phyloP scores from a whole-genome alignment of 2,797 vertebrate species.

The Poeciliopsis turneri region DNA sequence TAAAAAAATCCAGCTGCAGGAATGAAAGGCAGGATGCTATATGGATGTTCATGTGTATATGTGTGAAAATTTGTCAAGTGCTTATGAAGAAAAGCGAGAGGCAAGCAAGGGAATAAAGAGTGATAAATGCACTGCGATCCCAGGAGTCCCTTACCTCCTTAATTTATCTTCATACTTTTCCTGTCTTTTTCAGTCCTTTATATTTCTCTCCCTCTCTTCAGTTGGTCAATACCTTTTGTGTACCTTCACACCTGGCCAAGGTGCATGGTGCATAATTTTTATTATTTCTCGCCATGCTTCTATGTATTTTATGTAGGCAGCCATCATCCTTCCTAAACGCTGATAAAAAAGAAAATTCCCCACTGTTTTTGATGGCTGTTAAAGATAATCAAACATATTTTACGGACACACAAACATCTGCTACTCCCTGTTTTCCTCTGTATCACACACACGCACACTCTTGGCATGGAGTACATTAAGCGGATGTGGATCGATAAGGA shows the following conservation, averaged over 20 bases:
- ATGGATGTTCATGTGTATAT: conserved; percentile 55
- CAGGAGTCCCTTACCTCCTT: conserved; percentile 48
- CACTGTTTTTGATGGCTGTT: conserved; percentile 29
- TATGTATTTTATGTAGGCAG: conserved; percentile 12
- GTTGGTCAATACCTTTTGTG: conserved; percentile 27
- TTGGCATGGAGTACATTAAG: conserved; percentile 57
- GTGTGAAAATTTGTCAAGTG: conserved; percentile 56
- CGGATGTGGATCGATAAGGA: conserved; percentile 51
- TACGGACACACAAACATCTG: conserved; percentile 25
- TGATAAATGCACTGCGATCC: conserved; percentile 66
- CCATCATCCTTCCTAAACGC: conserved; percentile 23
- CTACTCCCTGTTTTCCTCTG: conserved; percentile 11
- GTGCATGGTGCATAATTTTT: conserved; percentile 25
- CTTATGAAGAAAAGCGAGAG: conserved; percentile 49
- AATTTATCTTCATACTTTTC: conserved; percentile 45
- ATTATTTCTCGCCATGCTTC: conserved; percentile 3
- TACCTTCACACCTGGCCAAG: conserved; percentile 17
- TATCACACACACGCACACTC: conserved; percentile 21
- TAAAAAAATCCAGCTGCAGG: conserved; percentile 48
- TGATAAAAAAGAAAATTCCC: conserved; percentile 41
- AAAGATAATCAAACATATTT: conserved; percentile 39
- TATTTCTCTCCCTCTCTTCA: conserved; percentile 26
- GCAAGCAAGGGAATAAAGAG: conserved; percentile 42
- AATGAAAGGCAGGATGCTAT: conserved; percentile 54
- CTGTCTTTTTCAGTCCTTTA: conserved; percentile 21